Evolutionary conservation across 1,140 invertebrate genomes (phyloP), one percentile per base, ranked within the genome.

Genomic region (Caerostris extrusa): DNA sequence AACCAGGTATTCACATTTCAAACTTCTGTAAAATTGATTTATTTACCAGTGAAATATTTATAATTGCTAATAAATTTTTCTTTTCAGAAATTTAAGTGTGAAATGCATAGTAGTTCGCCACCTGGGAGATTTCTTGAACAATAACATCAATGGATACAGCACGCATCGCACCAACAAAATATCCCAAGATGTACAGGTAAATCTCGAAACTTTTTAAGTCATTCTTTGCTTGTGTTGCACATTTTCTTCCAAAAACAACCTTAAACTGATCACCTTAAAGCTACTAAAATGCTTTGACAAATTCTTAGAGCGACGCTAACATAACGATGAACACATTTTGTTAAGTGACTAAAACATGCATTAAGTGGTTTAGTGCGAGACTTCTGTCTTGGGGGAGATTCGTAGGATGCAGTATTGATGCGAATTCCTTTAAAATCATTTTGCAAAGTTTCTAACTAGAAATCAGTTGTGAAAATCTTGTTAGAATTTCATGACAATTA

Each of bases 1-100:
- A n/a, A 94, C 95, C 85, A 95, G 95, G 96, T 96, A 95, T 95
- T 94, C 93, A 61, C 53, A 85, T 56, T 12, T 58, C 14, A 4
- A 3, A 85, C 8, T n/a, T 57, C 12, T 14, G 3, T 57, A 34
- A 81, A 56, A 56, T 12, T 57, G 1, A 4, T 57, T 14, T 56
- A 83, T 7, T 3, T 34, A 53, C 57, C 3, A 6, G 8, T 0
- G 14, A 12, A 34, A n/a, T 58, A 0, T 82, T 10, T 3, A 19
- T n/a, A 57, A 0, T 19, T 6, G 3, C 17, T 6, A 58, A 85
- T 53, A 34, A 5, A 10, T 4, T 3, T 91, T 50, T 69, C 58
- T 53, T 57, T 88, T 8, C 19, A 93, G 92, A 12, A 34, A 89
- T 19, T 56, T 93, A 12, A 57, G 55, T 55, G 92, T 89, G 7